Conservation (phyloP, 2,888 invertebrate genomes). For the Aspidiotus rigidus region DNA sequence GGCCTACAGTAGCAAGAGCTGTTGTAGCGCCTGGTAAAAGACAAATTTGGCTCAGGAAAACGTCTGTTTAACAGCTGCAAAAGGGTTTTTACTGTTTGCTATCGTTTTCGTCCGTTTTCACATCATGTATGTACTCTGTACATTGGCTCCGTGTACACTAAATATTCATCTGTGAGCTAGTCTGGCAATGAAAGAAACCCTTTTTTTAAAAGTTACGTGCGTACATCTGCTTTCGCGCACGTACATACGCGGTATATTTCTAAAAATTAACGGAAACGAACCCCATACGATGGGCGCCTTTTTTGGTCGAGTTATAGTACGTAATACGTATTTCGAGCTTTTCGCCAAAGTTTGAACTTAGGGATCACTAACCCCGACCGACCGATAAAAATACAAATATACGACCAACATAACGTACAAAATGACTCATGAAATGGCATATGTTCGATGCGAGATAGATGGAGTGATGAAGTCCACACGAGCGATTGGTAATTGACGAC, state of each 20-base stretch:
- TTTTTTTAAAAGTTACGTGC: conserved; percentile 17
- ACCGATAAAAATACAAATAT: too few relatives aligned
- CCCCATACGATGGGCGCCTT: too few relatives aligned
- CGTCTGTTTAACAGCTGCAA: conserved; percentile 24
- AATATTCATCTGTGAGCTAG: conserved; percentile 11
- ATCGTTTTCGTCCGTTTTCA: conserved; percentile 2
- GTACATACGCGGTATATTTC: not conserved
- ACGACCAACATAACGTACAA: too few relatives aligned
- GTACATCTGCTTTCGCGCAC: conserved; percentile 20
- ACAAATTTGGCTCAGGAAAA: conserved; percentile 25
- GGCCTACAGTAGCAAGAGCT: not conserved
- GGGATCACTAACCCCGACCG: too few relatives aligned
- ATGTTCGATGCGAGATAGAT: too few relatives aligned
- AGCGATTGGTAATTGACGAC: too few relatives aligned
- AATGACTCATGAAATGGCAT: too few relatives aligned
- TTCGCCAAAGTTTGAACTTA: too few relatives aligned
- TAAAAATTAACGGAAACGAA: too few relatives aligned
- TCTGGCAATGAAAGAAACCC: conserved; percentile 21
- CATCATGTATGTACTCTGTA: not conserved
- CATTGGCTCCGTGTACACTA: conserved; percentile 4
- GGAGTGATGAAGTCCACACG: too few relatives aligned
- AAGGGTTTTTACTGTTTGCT: conserved; percentile 22
- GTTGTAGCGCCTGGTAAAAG: not conserved
- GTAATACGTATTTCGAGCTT: too few relatives aligned
- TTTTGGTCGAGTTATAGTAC: too few relatives aligned